A percentile compares a stretch with the other conserved stretches of the same genome.
phyloP scores from a whole-genome alignment of 2,888 invertebrate genomes.

The Clivina fossor region DNA sequence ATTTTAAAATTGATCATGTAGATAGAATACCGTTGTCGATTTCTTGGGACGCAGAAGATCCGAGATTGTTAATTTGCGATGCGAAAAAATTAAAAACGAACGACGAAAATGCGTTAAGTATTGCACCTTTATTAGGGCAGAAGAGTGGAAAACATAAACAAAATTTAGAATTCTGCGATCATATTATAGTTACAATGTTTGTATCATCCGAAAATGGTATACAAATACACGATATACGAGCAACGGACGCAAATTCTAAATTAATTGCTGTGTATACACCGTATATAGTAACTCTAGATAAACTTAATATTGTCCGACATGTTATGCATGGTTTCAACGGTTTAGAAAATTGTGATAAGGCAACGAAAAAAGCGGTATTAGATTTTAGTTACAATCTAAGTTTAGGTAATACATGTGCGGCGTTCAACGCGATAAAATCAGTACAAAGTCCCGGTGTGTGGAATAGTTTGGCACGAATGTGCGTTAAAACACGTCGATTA shows the following conservation, averaged over 20 bases:
- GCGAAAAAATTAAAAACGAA: conserved; percentile 56
- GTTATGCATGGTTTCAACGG: conserved; percentile 87
- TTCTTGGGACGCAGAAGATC: conserved; percentile 87
- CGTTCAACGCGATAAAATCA: conserved; percentile 67
- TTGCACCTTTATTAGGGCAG: conserved; percentile 15
- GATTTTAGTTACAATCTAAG: conserved; percentile 89
- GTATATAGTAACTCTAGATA: conserved; percentile 61
- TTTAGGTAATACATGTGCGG: conserved; percentile 80
- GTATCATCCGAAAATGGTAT: conserved; percentile 69
- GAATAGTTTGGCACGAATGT: conserved; percentile 95
- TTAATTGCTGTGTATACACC: conserved; percentile 63
- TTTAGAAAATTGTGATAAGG: conserved; percentile 69
- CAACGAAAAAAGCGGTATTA: conserved; percentile 79
- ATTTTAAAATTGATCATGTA: conserved; percentile 43
- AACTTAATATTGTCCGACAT: conserved; percentile 60
- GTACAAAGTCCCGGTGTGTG: conserved; percentile 81
- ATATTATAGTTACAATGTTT: conserved; percentile 67
- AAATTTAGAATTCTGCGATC: conserved; percentile 49
- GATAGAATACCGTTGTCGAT: conserved; percentile 64
- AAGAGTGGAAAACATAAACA: conserved; percentile 33
- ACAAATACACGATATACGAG: conserved; percentile 65
- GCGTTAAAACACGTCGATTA: conserved; percentile 87
- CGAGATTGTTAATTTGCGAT: conserved; percentile 83
- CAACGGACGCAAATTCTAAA: conserved; percentile 51
- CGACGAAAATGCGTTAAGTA: conserved; percentile 6